phyloP scores from a whole-genome alignment of 35 echinoderm and acorn worm genomes.

The Strongylocentrotus purpuratus region DNA sequence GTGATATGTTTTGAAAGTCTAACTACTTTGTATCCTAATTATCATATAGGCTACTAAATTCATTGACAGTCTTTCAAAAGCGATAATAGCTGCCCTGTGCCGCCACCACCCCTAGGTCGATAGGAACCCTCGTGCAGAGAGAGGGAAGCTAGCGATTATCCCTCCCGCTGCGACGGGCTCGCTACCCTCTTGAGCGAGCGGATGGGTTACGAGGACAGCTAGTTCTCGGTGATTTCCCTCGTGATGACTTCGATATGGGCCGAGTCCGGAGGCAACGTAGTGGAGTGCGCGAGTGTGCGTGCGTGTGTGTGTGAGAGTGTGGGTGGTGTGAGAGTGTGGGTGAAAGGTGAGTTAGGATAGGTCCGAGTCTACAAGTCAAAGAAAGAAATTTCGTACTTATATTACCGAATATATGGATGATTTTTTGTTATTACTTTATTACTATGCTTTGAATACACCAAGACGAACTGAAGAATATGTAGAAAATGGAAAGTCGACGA shows the following conservation, averaged over 20 bases:
- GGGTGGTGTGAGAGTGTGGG: not conserved
- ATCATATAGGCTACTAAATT: not conserved
- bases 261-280: not conserved
- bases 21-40: too few relatives aligned
- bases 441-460: too few relatives aligned
- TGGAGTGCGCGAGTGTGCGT: not conserved
- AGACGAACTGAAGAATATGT: too few relatives aligned
- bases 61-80: not conserved
- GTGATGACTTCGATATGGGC: not conserved
- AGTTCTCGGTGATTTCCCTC: slow-evolving; percentile 17
- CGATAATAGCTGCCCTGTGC: slow-evolving; percentile 1
- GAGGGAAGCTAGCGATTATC: slow-evolving; percentile 37
- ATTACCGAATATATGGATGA: not conserved
- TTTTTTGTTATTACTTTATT: too few relatives aligned
- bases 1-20: not conserved
- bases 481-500: too few relatives aligned
- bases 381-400: not conserved
- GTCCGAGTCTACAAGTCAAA: not conserved
- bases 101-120: not conserved
- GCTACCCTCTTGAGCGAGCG: not conserved
- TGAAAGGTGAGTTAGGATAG: not conserved
- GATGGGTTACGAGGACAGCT: slow-evolving; percentile 19
- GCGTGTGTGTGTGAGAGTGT: not conserved
- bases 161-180: slow-evolving; percentile 35
- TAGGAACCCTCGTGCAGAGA: not conserved